Evolutionary conservation across 2,888 invertebrate species (phyloP).

Genomic region (Catocala fraxini): DNA sequence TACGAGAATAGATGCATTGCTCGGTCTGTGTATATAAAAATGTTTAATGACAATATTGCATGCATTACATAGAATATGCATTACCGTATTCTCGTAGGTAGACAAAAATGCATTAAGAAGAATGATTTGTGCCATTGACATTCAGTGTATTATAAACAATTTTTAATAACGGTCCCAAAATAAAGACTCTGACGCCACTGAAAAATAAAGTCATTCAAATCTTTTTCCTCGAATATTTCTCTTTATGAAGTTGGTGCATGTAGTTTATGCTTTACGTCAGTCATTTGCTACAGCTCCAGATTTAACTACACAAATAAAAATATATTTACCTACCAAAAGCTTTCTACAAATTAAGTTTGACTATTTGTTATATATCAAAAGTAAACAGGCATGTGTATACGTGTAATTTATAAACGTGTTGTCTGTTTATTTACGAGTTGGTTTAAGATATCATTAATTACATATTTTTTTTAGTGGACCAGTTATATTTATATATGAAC

Average conservation of each 20-base stretch:
- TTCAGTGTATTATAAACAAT: conserved; percentile 46
- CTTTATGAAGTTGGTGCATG: conserved; percentile 21
- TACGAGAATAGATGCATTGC: neutral
- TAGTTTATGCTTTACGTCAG: conserved; percentile 22
- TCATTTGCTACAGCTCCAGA: neutral
- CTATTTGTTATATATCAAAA: too few species aligned
- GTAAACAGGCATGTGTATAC: too few species aligned
- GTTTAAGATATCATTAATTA: too few species aligned
- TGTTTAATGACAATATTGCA: too few species aligned
- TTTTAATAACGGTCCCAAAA: conserved; percentile 48
- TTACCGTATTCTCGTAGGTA: neutral
- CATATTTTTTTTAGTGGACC: too few species aligned
- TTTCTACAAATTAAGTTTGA: too few species aligned
- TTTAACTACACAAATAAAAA: too few species aligned
- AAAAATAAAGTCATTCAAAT: conserved; percentile 46
- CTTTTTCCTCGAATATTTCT: conserved; percentile 27
- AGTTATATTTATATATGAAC: too few species aligned
- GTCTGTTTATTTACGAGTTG: too few species aligned
- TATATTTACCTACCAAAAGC: too few species aligned
- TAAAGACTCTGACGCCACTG: conserved; percentile 43
- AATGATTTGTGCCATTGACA: conserved; percentile 24
- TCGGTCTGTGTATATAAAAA: too few species aligned
- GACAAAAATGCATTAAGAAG: conserved; percentile 9
- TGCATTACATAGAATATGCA: neutral
- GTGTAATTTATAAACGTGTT: too few species aligned